Evolutionary conservation across 2,113 vertebrate genomes (phyloP).

Genomic region (Martes martes): DNA sequence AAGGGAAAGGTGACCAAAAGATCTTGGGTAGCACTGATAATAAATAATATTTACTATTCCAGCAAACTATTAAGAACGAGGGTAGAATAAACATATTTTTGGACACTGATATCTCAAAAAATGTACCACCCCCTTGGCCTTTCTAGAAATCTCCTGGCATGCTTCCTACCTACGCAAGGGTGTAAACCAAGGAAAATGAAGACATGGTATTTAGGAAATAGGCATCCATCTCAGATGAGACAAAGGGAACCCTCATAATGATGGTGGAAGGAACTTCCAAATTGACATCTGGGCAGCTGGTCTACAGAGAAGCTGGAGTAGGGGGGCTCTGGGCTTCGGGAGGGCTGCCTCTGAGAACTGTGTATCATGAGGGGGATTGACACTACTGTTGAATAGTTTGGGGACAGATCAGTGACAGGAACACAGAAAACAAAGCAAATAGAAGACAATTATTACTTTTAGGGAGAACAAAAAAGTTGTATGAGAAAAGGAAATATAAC

Average conservation of each 20-base stretch:
- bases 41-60: not conserved
- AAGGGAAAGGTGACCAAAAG: not conserved
- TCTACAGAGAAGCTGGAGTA: too few species aligned
- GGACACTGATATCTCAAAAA: not conserved
- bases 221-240: not conserved
- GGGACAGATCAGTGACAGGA: not conserved
- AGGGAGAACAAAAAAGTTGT: not conserved
- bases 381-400: not conserved
- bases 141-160: not conserved
- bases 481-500: not conserved
- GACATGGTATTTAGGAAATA: not conserved
- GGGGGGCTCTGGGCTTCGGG: fast-evolving
- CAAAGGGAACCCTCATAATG: not conserved
- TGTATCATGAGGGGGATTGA: too few species aligned
- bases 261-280: not conserved
- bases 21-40: not conserved
- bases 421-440: not conserved
- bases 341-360: too few species aligned
- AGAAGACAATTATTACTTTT: not conserved
- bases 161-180: not conserved
- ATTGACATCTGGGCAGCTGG: not conserved
- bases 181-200: not conserved
- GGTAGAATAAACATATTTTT: not conserved
- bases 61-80: not conserved
- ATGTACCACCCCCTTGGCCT: not conserved